Percentiles rank a stretch among this genome's conserved stretches.
Conservation (phyloP, 2,113 vertebrate species). For the Heterotilapia buettikoferi region DNA sequence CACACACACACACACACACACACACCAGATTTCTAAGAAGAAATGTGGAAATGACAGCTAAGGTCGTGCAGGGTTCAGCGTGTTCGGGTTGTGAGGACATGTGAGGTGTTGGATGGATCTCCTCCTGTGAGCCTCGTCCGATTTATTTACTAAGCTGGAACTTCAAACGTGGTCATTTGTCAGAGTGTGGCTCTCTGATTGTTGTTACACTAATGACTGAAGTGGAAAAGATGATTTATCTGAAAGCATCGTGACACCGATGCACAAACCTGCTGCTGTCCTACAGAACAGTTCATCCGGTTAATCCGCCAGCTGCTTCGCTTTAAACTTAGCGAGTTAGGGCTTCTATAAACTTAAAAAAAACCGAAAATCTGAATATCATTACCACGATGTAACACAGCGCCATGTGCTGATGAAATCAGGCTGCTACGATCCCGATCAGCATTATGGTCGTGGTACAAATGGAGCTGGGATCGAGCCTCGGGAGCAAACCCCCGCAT, state of each 20-base stretch:
- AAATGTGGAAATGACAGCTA: not conserved
- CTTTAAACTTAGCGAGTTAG: not conserved
- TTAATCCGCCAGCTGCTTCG: accelerated
- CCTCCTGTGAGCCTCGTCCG: not conserved
- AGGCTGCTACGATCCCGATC: accelerated
- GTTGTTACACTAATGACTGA: not conserved
- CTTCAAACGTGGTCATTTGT: not conserved
- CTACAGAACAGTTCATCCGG: not conserved
- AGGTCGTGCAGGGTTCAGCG: not conserved
- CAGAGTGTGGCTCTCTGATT: not conserved
- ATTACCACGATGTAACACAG: not conserved
- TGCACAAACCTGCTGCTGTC: not conserved
- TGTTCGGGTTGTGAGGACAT: not conserved
- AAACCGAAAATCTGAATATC: no score
- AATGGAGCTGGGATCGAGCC: not conserved
- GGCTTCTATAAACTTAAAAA: no score
- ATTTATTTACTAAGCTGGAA: not conserved
- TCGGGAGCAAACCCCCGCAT: accelerated
- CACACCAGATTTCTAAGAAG: not conserved
- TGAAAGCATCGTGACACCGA: not conserved
- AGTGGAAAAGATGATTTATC: not conserved
- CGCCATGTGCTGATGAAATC: not conserved
- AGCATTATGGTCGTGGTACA: not conserved
- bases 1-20: not conserved
- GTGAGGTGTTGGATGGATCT: not conserved